Percentiles rank a stretch among this genome's conserved stretches.
Evolutionary conservation across 2,113 vertebrate species (phyloP).

Genomic region (Charadrius vociferus): DNA sequence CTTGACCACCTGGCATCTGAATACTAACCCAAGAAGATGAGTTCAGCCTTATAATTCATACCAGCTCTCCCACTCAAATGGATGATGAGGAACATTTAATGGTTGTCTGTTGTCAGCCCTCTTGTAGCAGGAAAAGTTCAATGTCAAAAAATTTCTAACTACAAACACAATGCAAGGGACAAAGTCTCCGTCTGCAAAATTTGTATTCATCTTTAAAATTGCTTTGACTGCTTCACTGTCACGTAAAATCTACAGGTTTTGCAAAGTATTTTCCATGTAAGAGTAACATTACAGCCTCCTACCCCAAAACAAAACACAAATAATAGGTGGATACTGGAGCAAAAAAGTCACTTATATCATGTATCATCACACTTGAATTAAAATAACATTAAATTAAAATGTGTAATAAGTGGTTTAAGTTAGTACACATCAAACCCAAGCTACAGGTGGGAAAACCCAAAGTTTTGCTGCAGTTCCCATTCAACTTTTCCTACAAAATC

Average conservation of each 20-base stretch:
- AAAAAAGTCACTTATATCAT: neutral
- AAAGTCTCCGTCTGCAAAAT: neutral
- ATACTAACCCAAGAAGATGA: neutral
- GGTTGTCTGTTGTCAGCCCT: neutral
- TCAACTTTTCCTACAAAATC: neutral
- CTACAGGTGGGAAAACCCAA: neutral
- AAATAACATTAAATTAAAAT: neutral
- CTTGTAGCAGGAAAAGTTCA: neutral
- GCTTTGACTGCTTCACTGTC: neutral
- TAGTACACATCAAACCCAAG: neutral
- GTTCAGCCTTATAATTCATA: neutral
- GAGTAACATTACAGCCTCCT: neutral
- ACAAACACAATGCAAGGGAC: neutral
- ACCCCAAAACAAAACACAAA: neutral
- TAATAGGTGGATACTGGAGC: neutral
- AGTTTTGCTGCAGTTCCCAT: neutral
- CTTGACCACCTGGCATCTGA: neutral
- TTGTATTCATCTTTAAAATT: neutral
- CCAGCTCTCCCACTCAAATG: neutral
- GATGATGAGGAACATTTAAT: neutral
- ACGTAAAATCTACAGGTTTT: neutral
- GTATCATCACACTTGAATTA: neutral
- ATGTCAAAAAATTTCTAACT: neutral
- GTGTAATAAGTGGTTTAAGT: neutral
- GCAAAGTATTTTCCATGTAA: neutral